Percentiles rank a stretch among this genome's conserved stretches.
phyloP scores from a whole-genome alignment of 2,113 vertebrate species.

The Forbesichthys agassizii region DNA sequence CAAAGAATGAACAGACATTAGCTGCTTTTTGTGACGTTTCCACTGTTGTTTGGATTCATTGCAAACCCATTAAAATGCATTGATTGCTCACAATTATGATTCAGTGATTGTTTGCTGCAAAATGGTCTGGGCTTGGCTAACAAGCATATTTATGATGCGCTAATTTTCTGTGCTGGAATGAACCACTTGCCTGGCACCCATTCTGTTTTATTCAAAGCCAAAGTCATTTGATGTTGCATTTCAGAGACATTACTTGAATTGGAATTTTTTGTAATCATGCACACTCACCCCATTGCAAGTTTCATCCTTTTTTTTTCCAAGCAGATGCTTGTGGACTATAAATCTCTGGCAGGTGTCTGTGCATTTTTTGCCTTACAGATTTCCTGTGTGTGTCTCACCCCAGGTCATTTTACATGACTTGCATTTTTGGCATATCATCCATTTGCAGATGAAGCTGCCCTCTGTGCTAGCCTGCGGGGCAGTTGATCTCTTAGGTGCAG shows the following conservation, averaged over 20 bases:
- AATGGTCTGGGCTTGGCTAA: conserved; percentile 48
- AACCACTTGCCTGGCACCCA: conserved; percentile 56
- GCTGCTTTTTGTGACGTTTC: conserved; percentile 60
- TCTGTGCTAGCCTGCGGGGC: conserved; percentile 20
- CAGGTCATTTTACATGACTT: conserved; percentile 43
- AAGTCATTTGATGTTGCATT: conserved; percentile 58
- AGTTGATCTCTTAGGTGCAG: conserved; percentile 48
- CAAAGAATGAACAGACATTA: conserved; percentile 60
- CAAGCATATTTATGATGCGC: conserved; percentile 50
- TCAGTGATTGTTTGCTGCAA: conserved; percentile 64
- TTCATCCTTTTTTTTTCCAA: conserved; percentile 39
- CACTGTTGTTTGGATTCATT: conserved; percentile 59
- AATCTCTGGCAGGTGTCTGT: conserved; percentile 54
- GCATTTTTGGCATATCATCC: conserved; percentile 56
- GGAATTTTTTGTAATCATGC: conserved; percentile 45
- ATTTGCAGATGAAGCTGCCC: conserved; percentile 53
- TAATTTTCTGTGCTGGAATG: conserved; percentile 49
- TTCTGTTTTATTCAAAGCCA: conserved; percentile 59
- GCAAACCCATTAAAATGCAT: conserved; percentile 67
- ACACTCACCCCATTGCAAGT: conserved; percentile 34
- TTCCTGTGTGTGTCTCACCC: conserved; percentile 39
- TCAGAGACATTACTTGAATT: conserved; percentile 60
- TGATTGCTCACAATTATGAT: conserved; percentile 63
- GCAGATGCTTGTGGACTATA: conserved; percentile 34
- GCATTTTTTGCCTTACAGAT: conserved; percentile 51